Base-by-base conservation (phyloP, 2,113 vertebrate genomes). In the Peucedramus taeniatus region DNA sequence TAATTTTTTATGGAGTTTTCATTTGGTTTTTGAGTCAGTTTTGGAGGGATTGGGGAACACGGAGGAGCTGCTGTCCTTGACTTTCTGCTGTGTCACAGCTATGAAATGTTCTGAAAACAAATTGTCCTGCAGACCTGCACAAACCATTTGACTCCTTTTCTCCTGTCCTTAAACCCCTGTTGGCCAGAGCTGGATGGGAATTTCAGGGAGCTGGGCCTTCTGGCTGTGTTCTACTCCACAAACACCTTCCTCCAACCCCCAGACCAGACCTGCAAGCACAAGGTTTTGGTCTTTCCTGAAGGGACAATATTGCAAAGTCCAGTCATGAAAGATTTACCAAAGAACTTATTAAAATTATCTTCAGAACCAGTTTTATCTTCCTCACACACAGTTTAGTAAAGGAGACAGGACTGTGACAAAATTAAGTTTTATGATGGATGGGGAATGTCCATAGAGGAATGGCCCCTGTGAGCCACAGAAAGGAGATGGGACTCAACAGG, bases 241-340 rank as follows among this genome's bases (percentile, higher is more conserved):
- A 69, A 42, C 10, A 15, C 28, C 49, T 77, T 31, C n/a, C 59
- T 64, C 51, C 37, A 66, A 35, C 17, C 20, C 26, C 18, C 28
- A 60, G 33, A 45, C 1, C 47, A 53, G n/a, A 56, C 28, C 44
- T 13, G 8, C 0, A 0, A 65, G 66, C 31, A 39, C 24, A 49
- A 68, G 35, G 37, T 15, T 86, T 54, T 20, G 21, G 60, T 71
- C 64, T 49, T 68, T 56, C 12, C 40, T 33, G 47, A 42, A 74
- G 18, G 26, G 7, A 79, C 5, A 5, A 22, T 13, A 35, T 21
- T 56, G 31, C 42, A 75, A 77, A 70, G 14, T 9, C 49, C 39
- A 60, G 11, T 28, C 35, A 14, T 3, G 5, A 44, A 65, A 44
- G 56, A 16, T 54, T 74, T 66, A 70, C 22, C 17, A 37, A 66